Percentiles rank a stretch among this genome's conserved stretches.
phyloP scores from a whole-genome alignment of 2,888 invertebrate genomes.

The Lepidochitona cinerea region DNA sequence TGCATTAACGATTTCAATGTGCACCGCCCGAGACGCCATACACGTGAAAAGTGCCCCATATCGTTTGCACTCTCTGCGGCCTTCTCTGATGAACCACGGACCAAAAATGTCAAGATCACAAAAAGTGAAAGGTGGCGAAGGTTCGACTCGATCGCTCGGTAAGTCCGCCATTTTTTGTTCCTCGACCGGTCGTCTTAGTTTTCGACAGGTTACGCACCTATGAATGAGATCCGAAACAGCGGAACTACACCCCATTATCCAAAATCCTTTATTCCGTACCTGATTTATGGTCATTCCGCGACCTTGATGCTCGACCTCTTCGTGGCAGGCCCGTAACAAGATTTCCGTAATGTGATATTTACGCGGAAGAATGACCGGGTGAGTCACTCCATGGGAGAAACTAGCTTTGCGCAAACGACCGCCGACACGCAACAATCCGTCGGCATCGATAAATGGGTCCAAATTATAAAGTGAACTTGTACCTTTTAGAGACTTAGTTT shows the following conservation, averaged over 20 bases:
- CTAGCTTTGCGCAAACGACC: slow-evolving; percentile 19
- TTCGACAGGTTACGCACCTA: slow-evolving; percentile 55
- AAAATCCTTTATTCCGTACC: slow-evolving; percentile 43
- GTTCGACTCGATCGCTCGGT: slow-evolving; percentile 53
- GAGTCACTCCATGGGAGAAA: slow-evolving; percentile 11
- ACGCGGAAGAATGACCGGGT: slow-evolving; percentile 28
- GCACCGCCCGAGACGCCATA: slow-evolving; percentile 52
- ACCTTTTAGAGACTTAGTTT: no score
- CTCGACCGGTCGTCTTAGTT: slow-evolving; percentile 31
- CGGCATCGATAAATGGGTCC: background rate
- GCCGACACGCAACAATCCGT: slow-evolving; percentile 25
- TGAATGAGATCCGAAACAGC: slow-evolving; percentile 36
- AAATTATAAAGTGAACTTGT: background rate
- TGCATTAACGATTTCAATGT: slow-evolving; percentile 42
- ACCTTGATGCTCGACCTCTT: slow-evolving; percentile 29
- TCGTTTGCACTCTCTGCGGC: slow-evolving; percentile 50
- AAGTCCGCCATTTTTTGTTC: slow-evolving; percentile 61
- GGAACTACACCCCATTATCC: slow-evolving; percentile 50
- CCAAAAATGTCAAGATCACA: slow-evolving; percentile 64
- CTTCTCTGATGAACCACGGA: slow-evolving; percentile 48
- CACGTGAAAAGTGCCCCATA: slow-evolving; percentile 61
- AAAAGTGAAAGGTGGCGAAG: slow-evolving; percentile 51
- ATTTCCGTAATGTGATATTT: slow-evolving; percentile 15
- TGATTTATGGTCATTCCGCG: slow-evolving; percentile 34
- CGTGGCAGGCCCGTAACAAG: slow-evolving; percentile 33